Conservation (phyloP, 1,140 invertebrate genomes). For the Belonocnema kinseyi region DNA sequence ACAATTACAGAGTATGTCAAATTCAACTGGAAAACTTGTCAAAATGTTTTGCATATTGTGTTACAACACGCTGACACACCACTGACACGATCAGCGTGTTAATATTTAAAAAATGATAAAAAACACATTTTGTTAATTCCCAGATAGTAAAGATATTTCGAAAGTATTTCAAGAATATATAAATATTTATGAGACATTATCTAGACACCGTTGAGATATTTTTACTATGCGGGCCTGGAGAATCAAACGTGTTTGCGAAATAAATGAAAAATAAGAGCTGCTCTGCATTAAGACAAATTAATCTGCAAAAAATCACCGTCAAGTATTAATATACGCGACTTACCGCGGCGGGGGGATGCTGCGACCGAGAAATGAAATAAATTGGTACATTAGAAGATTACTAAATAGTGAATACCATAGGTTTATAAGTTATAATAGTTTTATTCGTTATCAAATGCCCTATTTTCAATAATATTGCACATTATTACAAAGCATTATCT, state of each 20-base stretch:
- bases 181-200: neutral
- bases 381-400: constrained; percentile 58
- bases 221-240: neutral
- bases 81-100: constrained; percentile 40
- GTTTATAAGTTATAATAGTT: constrained; percentile 21
- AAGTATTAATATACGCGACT: constrained; percentile 73
- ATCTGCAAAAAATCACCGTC: constrained; percentile 50
- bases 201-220: neutral
- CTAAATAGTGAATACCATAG: constrained; percentile 5
- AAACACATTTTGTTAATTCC: constrained; percentile 41
- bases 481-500: neutral
- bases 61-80: constrained; percentile 54
- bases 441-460: too few relatives aligned
- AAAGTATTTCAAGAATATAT: neutral
- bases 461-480: constrained; percentile 14
- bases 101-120: constrained; percentile 29
- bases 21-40: neutral
- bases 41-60: constrained; percentile 40
- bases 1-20: neutral
- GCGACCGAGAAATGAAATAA: constrained; percentile 76
- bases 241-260: constrained; percentile 22
- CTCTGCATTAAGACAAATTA: constrained; percentile 45
- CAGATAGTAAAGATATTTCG: constrained; percentile 40
- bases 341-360: constrained; percentile 84
- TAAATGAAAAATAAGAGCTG: constrained; percentile 47